Evolutionary conservation across 2,113 vertebrate species (phyloP).

Genomic region (Alligator sinensis): DNA sequence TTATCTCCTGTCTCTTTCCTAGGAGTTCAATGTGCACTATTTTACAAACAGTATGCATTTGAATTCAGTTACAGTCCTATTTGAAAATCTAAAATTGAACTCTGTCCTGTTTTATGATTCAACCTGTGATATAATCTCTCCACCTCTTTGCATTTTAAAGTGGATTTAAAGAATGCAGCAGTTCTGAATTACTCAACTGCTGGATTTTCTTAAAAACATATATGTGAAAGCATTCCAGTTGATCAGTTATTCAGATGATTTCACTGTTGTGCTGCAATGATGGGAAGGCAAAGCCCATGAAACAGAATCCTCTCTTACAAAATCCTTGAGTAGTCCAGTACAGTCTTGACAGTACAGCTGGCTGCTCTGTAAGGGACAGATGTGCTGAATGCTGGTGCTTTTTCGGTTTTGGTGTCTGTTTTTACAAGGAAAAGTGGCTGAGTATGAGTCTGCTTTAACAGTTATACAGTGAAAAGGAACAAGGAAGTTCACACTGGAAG

Average conservation of each 20-base stretch:
- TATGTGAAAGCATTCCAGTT: not conserved
- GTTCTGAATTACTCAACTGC: not conserved
- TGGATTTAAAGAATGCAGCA: not conserved
- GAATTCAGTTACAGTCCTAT: not conserved
- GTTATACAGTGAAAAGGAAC: too few relatives aligned
- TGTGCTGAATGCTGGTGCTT: too few relatives aligned
- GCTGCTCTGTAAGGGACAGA: too few relatives aligned
- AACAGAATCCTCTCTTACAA: too few relatives aligned
- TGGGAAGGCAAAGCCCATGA: not conserved
- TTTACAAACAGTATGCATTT: not conserved
- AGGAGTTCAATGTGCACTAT: not conserved
- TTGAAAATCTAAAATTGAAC: not conserved
- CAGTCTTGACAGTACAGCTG: too few relatives aligned
- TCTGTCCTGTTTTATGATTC: not conserved
- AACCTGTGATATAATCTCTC: not conserved
- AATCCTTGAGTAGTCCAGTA: too few relatives aligned
- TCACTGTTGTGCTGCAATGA: not conserved
- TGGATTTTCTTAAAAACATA: not conserved
- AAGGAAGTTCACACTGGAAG: too few relatives aligned
- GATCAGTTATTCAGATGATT: not conserved
- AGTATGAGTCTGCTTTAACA: too few relatives aligned
- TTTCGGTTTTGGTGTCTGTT: too few relatives aligned
- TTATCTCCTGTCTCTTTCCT: not conserved
- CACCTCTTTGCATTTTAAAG: not conserved
- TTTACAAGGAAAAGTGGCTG: too few relatives aligned